A percentile compares a stretch with the other conserved stretches of the same genome.
Conservation (phyloP, 2,113 vertebrate species). For the Haemorhous mexicanus region DNA sequence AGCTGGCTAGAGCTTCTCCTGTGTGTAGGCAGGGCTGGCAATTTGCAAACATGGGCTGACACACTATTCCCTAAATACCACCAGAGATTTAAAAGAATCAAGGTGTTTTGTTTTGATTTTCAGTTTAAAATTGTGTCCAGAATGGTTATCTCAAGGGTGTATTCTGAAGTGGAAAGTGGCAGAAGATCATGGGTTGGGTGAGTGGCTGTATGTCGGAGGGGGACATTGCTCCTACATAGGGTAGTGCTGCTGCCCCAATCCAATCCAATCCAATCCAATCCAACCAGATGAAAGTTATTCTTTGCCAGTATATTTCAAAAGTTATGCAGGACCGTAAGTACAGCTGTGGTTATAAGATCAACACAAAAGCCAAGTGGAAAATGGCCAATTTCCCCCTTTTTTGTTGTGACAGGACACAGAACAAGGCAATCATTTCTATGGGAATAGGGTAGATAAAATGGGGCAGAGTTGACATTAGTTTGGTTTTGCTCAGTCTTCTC, state of each 20-base stretch:
- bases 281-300: neutral
- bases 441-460: neutral
- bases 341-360: neutral
- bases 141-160: neutral
- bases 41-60: neutral
- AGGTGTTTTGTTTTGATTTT: neutral
- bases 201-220: neutral
- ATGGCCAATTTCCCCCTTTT: neutral
- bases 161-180: neutral
- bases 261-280: neutral
- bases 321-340: neutral
- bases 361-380: neutral
- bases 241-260: neutral
- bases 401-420: neutral
- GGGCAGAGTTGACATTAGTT: neutral
- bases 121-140: neutral
- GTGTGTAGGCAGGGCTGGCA: neutral
- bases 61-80: neutral
- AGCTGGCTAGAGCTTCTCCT: neutral
- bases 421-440: neutral
- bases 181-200: neutral
- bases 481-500: neutral
- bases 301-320: neutral
- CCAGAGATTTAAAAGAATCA: neutral
- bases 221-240: neutral